Conservation (phyloP, 2,797 vertebrate genomes). For the Malurus leucopterus region DNA sequence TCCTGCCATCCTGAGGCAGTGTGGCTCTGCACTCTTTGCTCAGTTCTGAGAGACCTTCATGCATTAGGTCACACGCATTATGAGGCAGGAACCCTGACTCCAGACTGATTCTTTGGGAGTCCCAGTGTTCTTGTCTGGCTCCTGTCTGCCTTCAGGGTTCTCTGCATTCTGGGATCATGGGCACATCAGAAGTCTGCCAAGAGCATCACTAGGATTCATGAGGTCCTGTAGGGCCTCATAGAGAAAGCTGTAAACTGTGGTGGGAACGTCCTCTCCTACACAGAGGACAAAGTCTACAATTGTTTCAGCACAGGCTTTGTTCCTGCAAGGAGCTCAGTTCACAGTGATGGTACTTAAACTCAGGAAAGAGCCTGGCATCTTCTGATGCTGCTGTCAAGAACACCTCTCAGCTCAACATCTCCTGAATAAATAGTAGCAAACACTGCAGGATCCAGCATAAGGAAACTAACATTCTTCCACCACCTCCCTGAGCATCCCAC, state of each 20-base stretch:
- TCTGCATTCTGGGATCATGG: neutral
- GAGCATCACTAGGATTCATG: fast-evolving
- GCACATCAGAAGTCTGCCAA: neutral
- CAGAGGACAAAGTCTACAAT: neutral
- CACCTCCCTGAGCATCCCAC: neutral
- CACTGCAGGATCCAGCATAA: neutral
- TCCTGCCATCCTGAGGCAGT: neutral
- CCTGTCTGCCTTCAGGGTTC: neutral
- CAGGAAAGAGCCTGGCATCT: neutral
- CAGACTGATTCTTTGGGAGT: neutral
- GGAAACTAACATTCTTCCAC: neutral
- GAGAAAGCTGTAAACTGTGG: neutral
- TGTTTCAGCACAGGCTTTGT: neutral
- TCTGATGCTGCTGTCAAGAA: neutral
- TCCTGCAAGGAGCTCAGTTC: neutral
- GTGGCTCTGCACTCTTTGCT: neutral
- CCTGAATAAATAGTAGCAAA: neutral
- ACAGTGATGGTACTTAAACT: neutral
- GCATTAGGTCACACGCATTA: neutral
- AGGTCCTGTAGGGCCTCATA: neutral
- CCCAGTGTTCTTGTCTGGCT: neutral
- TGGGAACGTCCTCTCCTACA: neutral
- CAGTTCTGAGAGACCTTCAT: neutral
- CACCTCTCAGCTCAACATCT: neutral
- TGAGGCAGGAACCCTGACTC: neutral